These are phyloP conservation scores for Pasiphila rectangulata DNA, from an alignment of 2,888 invertebrate genomes.

Conservation along the genomic window DNA sequence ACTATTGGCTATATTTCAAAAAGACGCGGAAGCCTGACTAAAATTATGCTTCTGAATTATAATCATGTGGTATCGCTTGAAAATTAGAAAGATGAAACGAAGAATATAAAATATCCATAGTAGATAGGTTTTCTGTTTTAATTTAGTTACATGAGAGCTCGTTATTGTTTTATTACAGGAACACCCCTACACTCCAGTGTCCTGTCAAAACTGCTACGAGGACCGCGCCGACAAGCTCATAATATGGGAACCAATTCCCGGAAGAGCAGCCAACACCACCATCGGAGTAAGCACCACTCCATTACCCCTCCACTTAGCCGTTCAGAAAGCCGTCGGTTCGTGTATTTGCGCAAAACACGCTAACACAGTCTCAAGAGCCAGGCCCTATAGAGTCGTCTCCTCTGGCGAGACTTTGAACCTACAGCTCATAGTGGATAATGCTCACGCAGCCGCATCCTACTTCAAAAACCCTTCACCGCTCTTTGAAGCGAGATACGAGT, in stretches of 20 bases:
- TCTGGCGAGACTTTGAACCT: slow-evolving; percentile 90
- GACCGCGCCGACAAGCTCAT: slow-evolving; percentile 92
- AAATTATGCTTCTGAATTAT: not conserved
- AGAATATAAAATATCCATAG: not conserved
- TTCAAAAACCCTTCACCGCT: slow-evolving; percentile 92
- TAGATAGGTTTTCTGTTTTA: not conserved
- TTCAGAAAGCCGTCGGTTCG: slow-evolving; percentile 85
- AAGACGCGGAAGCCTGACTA: too few relatives aligned
- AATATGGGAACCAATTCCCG: slow-evolving; percentile 86
- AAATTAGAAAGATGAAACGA: too few relatives aligned
- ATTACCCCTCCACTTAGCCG: slow-evolving; percentile 81
- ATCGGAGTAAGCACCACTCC: slow-evolving; percentile 69
- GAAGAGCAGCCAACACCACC: slow-evolving; percentile 51
- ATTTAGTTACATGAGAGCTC: not conserved
- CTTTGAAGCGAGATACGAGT: slow-evolving; percentile 93
- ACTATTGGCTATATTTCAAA: too few relatives aligned
- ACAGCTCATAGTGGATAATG: slow-evolving; percentile 90
- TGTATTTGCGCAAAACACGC: slow-evolving; percentile 86
- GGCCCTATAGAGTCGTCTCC: slow-evolving; percentile 86
- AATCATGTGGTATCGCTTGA: too few relatives aligned
- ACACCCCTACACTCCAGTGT: slow-evolving; percentile 87
- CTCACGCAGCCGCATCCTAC: slow-evolving; percentile 92
- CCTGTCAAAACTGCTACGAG: slow-evolving; percentile 92
- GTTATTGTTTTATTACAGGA: slow-evolving; percentile 70
- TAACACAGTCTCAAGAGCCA: slow-evolving; percentile 79